Conservation (phyloP, 2,888 invertebrate genomes). For the Lithosia quadra region DNA sequence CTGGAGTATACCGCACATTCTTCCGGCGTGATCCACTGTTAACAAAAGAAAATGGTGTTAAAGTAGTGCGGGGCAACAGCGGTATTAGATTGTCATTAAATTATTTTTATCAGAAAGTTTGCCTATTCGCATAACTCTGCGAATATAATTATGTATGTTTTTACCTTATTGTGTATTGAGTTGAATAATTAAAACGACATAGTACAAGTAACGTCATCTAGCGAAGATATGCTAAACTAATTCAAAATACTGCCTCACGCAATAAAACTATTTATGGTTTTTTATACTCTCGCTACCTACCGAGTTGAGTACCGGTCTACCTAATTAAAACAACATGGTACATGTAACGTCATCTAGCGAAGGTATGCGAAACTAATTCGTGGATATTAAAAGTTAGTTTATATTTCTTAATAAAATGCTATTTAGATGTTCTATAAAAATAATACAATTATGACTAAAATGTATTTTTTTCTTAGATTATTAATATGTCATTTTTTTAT, state of each 20-base stretch:
- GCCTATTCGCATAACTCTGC: background rate
- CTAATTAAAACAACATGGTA: too few relatives aligned
- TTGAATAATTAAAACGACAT: too few relatives aligned
- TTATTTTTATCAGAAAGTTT: background rate
- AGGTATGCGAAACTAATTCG: too few relatives aligned
- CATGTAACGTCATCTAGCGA: too few relatives aligned
- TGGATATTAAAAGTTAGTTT: too few relatives aligned
- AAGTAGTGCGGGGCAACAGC: background rate
- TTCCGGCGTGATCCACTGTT: constrained; percentile 84
- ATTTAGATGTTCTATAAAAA: too few relatives aligned
- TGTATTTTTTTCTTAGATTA: too few relatives aligned
- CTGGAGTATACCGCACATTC: constrained; percentile 80
- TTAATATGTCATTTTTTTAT: too few relatives aligned
- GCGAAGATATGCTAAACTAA: background rate
- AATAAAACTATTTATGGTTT: background rate
- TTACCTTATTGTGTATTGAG: background rate
- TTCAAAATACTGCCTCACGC: background rate
- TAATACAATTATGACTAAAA: too few relatives aligned
- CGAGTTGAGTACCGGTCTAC: too few relatives aligned
- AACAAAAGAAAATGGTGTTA: background rate
- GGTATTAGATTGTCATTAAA: background rate
- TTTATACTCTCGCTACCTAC: too few relatives aligned
- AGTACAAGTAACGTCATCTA: background rate
- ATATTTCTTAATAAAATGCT: too few relatives aligned
- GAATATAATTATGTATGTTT: background rate